Evolutionary conservation across 2,888 invertebrate genomes (phyloP), one percentile per base, ranked within the genome.

Genomic region (Hypselothyrea guttata): DNA sequence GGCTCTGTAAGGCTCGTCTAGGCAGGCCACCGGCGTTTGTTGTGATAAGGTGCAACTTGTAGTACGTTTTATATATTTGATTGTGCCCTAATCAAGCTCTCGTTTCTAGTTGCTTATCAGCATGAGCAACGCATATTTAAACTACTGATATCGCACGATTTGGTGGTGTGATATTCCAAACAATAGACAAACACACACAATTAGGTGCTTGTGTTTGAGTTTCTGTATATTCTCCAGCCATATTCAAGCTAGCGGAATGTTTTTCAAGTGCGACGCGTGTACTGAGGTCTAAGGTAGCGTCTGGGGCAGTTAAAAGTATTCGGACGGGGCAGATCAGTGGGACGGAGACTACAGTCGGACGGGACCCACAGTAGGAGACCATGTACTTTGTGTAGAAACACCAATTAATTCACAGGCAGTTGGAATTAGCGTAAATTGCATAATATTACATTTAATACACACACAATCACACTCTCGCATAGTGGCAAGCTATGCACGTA

Each of bases 61-160:
- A n/a, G n/a, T 30, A 62, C 13, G 41, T 7, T 48, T n/a, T 38
- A 51, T 30, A 62, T 12, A 38, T 7, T 48, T n/a, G 34, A 51
- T 49, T 62, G 37, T 58, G 5, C 42, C 15, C 7, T 54, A 53
- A 64, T 54, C 49, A 51, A 63, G 53, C 58, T 54, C 12, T 27
- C 41, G 38, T 53, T 52, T 60, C 51, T 62, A 56, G 22, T 11
- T 41, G 45, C 59, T 76, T 79, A 76, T 77, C 76, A 77, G 57
- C 52, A 38, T 30, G 35, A 37, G 40, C 40, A 34, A 53, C 48
- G 35, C 55, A 55, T 41, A 53, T 44, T 31, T 12, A 41, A 58
- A 63, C 60, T 55, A 54, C 44, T 61, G 60, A 51, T 81, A 73
- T 73, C 60, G 37, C 15, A 49, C 49, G 65, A 75, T 65, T 56